Conservation (phyloP, 64 coral and sea anemone species). For the Montipora sp. region DNA sequence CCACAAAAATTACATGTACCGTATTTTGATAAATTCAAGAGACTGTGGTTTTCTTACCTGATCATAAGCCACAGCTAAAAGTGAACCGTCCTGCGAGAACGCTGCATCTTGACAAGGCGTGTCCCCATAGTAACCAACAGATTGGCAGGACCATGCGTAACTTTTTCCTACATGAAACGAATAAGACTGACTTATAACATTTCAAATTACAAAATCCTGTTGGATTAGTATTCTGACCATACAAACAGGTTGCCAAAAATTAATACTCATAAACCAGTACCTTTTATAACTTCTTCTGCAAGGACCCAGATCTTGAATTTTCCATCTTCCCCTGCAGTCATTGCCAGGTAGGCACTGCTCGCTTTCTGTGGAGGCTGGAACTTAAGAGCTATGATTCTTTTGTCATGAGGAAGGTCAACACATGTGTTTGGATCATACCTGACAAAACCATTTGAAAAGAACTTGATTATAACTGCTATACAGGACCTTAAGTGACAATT, state of each 20-base stretch:
- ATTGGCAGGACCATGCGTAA: conserved; percentile 83
- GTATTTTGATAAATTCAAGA: background rate
- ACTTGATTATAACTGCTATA: background rate
- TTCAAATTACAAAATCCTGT: background rate
- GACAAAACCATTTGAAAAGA: background rate
- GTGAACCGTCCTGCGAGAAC: conserved; percentile 91
- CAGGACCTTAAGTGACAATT: background rate
- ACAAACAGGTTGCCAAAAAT: background rate
- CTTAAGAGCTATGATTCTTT: conserved; percentile 61
- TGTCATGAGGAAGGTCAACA: conserved; percentile 87
- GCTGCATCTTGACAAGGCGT: conserved; percentile 76
- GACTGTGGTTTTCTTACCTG: conserved; percentile 40
- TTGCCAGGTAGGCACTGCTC: conserved; percentile 48
- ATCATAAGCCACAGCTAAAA: conserved; percentile 88
- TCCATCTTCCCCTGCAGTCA: conserved; percentile 86
- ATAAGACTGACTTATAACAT: background rate
- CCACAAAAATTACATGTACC: too few relatives aligned
- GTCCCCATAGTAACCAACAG: conserved; percentile 92
- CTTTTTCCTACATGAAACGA: conserved; percentile 50
- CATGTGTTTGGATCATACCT: conserved; percentile 89
- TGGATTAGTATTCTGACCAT: background rate
- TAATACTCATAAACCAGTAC: conserved; percentile 1
- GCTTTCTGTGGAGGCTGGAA: conserved; percentile 74
- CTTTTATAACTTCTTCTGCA: conserved; percentile 59
- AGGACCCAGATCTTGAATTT: conserved; percentile 99